Evolutionary conservation across 2,888 invertebrate genomes (phyloP), one percentile per base, ranked within the genome.

Genomic region (Drepana falcataria): DNA sequence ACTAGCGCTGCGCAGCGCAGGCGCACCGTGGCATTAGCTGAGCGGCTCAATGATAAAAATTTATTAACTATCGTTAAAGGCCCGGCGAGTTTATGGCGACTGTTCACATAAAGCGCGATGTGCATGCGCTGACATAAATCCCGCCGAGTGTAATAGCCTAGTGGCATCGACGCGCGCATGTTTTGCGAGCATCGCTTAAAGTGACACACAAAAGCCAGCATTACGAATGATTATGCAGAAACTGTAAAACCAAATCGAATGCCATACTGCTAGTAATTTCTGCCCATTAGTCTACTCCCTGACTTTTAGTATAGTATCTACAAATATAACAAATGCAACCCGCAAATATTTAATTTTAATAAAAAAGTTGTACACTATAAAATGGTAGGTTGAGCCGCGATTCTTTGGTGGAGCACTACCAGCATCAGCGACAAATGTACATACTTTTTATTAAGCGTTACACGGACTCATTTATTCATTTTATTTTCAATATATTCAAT

Each of bases 101-200:
- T 75, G 79, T 81, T 79, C 83, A 73, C 83, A 81, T 83, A 86
- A 83, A 85, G 75, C 75, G 74, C 70, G 60, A 75, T 64, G 74
- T 74, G 73, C 76, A 77, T 78, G 79, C 78, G 70, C 82, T 76
- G 68, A 80, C 83, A 84, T 85, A 84, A 87, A 85, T 83, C 76
- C 76, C 67, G 70, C 63, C 73, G 73, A 77, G 80, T 81, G 77
- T 84, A 92, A 92, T 92, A 92, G 92, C 91, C 91, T 93, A 91
- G 94, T 93, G 70, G 78, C 77, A 79, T 74, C 63, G 66, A 65
- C 59, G 68, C 66, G 72, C 64, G 63, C 57, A 59, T 62, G 70
- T 75, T 76, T 76, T 73, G 76, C 74, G 68, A 64, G 66, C 73
- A 59, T 64, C 63, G 64, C 69, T 51, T 77, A 69, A 75, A 77